These are phyloP conservation scores for Brachionus rubens DNA, from an alignment of 1,140 invertebrate species.

Conservation along the genomic window DNA sequence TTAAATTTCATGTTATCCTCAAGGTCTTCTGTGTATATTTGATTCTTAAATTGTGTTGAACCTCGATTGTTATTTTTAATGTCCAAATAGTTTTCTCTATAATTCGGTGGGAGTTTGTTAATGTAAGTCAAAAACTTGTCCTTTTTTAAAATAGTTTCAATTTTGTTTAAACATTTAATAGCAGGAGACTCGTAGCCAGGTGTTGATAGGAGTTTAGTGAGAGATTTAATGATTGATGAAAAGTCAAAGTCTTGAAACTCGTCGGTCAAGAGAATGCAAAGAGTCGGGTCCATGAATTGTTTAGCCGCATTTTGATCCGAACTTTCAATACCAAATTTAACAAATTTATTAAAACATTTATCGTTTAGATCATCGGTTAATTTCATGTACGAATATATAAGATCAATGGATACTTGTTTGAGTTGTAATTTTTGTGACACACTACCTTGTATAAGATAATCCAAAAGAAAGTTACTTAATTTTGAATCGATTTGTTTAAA, in stretches of 20 bases:
- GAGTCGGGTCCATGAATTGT: constrained; percentile 48
- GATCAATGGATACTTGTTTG: constrained; percentile 34
- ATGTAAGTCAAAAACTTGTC: constrained; percentile 48
- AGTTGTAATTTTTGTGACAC: constrained; percentile 5
- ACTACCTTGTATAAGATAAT: constrained; percentile 5
- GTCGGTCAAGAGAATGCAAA: constrained; percentile 58
- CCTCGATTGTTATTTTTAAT: constrained; percentile 33
- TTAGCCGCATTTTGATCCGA: neutral
- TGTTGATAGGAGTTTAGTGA: constrained; percentile 52
- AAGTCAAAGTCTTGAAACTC: constrained; percentile 57
- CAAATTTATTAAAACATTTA: constrained; percentile 34
- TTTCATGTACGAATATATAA: constrained; percentile 44
- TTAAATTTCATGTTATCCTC: constrained; percentile 51
- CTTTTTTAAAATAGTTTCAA: neutral
- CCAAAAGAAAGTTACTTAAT: neutral
- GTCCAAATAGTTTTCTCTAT: constrained; percentile 54
- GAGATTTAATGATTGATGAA: constrained; percentile 53
- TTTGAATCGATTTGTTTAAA: constrained; percentile 13
- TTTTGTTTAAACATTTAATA: constrained; percentile 31
- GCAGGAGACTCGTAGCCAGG: neutral
- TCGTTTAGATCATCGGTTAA: constrained; percentile 27
- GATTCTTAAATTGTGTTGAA: constrained; percentile 46
- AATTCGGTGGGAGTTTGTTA: constrained; percentile 50
- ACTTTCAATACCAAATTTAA: constrained; percentile 28
- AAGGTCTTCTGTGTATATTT: constrained; percentile 21